Base-by-base conservation (phyloP, 2,888 invertebrate genomes). In the Hecatera dysodea region DNA sequence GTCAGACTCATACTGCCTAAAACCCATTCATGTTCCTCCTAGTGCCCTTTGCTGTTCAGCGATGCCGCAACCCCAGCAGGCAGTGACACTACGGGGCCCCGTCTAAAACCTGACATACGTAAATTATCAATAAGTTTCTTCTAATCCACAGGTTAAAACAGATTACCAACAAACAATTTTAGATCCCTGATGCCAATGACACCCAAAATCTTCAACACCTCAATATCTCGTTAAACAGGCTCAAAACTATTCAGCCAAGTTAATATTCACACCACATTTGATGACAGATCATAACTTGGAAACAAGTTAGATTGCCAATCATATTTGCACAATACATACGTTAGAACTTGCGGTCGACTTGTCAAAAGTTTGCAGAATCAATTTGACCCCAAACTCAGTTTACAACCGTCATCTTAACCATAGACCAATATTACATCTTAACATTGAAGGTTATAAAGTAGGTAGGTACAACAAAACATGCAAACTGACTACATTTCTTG, bases 271-370 rank as follows among this genome's bases (percentile, higher is more conserved):
- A 64, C 64, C 67, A 83, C 64, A 81, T 84, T 75, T 75, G 78
- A 56, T 61, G 53, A 65, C 61, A 70, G 71, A 81, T 75, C 75
- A 68, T 66, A 84, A 84, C 80, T 89, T 75, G 55, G 61, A 61
- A 59, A 67, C 64, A 82, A 89, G 85, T 90, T 89, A 83, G 88
- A 90, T 90, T 90, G 88, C 56, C 89, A 90, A 90, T 90, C 87
- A 88, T 72, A 89, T 74, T 86, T 69, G 76, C 75, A 89, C 88
- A 88, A 90, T 88, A 80, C 81, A 71, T 72, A 78, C 72, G 75
- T 80, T 78, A 27, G 70, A 78, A 79, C 60, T 78, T 82, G 65
- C 11, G 53, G 63, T 22, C 39, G 64, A 71, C 71, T 68, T 73
- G 64, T 59, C 55, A 63, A 57, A 67, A 82, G 67, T 79, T 75